A percentile compares a stretch with the other conserved stretches of the same genome.
Evolutionary conservation across 2,113 vertebrate genomes (phyloP).

Genomic region (Stercorarius parasiticus): DNA sequence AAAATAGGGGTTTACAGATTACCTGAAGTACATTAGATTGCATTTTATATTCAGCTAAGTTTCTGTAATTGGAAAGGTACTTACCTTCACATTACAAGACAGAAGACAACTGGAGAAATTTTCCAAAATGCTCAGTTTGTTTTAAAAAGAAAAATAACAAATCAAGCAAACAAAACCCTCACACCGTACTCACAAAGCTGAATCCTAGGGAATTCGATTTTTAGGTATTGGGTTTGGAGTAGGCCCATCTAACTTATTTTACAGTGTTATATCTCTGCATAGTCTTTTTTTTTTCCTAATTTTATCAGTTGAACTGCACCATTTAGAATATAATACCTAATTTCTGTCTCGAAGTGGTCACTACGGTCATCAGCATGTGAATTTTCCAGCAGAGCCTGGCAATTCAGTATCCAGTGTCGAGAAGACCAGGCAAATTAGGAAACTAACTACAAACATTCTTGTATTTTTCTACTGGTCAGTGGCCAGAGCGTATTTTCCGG

Average conservation of each 20-base stretch:
- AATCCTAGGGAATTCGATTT: background rate
- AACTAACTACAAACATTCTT: accelerated
- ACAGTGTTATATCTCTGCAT: background rate
- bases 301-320: background rate
- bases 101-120: background rate
- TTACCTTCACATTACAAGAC: background rate
- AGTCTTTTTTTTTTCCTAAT: background rate
- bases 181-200: background rate
- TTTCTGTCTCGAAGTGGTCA: background rate
- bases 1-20: background rate
- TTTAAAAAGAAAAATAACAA: background rate
- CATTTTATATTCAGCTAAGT: background rate
- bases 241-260: background rate
- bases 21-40: background rate
- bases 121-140: background rate
- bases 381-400: background rate
- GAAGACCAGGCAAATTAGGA: accelerated
- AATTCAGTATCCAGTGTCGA: background rate
- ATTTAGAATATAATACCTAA: background rate
- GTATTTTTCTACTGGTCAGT: constrained; percentile 68
- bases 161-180: background rate
- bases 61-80: background rate
- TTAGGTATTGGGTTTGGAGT: background rate
- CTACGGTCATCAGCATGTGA: background rate
- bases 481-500: constrained; percentile 85